Conservation (phyloP, 2,888 invertebrate species). For the Idaea aversata region DNA sequence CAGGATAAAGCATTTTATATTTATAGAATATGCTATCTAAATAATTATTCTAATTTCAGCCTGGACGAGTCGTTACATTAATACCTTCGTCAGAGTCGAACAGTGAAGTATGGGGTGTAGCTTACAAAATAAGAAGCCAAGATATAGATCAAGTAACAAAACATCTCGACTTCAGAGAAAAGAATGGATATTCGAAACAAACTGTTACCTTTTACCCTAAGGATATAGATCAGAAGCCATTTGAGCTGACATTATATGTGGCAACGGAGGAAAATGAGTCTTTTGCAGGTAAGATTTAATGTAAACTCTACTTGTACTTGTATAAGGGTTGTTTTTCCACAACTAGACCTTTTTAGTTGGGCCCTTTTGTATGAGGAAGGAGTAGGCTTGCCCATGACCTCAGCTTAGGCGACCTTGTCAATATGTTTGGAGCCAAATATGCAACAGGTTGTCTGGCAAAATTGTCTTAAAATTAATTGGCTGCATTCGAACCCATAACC, state of each 20-base stretch:
- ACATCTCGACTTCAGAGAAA: constrained; percentile 94
- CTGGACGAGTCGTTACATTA: constrained; percentile 94
- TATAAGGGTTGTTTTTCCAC: too few relatives aligned
- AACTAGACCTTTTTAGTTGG: too few relatives aligned
- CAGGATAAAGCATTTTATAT: too few relatives aligned
- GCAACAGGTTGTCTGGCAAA: too few relatives aligned
- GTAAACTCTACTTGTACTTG: background rate
- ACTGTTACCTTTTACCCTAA: constrained; percentile 86
- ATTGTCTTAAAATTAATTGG: too few relatives aligned
- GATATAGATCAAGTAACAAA: constrained; percentile 85
- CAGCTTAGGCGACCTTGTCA: too few relatives aligned
- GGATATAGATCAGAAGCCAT: constrained; percentile 72
- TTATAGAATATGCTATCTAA: background rate
- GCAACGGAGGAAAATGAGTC: constrained; percentile 90
- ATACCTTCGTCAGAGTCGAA: constrained; percentile 80
- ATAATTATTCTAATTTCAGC: constrained; percentile 70
- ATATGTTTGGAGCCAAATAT: too few relatives aligned
- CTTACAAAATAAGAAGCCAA: constrained; percentile 89
- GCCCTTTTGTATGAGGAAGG: too few relatives aligned
- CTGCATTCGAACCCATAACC: too few relatives aligned
- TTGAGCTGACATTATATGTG: constrained; percentile 89
- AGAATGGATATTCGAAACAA: constrained; percentile 92
- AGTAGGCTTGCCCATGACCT: too few relatives aligned
- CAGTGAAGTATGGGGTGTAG: constrained; percentile 93
- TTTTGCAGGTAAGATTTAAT: constrained; percentile 77